Conservation (phyloP, 2,888 invertebrate species). For the Plagodis pulveraria region DNA sequence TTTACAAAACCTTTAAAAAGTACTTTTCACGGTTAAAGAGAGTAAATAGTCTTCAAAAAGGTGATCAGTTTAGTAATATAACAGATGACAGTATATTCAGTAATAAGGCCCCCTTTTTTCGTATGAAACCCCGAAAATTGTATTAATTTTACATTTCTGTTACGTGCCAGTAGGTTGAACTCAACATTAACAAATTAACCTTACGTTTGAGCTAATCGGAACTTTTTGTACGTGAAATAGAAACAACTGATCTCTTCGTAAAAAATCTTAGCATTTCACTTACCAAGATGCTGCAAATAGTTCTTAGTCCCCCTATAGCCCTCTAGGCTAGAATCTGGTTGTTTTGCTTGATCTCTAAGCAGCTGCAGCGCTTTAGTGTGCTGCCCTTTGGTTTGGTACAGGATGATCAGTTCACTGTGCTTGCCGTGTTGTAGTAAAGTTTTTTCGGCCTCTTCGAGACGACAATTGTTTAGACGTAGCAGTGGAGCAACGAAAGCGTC, state of each 20-base stretch:
- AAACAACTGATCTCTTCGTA: background rate
- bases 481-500: slow-evolving; percentile 97
- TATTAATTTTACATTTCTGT: too few relatives aligned
- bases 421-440: slow-evolving; percentile 94
- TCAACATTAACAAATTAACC: too few relatives aligned
- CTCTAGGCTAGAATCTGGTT: slow-evolving; percentile 90
- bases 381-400: slow-evolving; percentile 97
- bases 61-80: too few relatives aligned
- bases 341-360: slow-evolving; percentile 90
- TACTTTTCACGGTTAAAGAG: too few relatives aligned
- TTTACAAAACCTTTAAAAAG: too few relatives aligned
- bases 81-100: too few relatives aligned
- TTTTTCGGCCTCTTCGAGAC: slow-evolving; percentile 96
- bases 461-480: slow-evolving; percentile 95
- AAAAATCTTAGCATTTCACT: slow-evolving; percentile 28
- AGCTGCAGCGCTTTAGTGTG: slow-evolving; percentile 96
- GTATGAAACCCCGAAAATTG: too few relatives aligned
- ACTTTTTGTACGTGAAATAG: background rate
- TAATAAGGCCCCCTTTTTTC: too few relatives aligned
- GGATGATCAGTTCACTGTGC: slow-evolving; percentile 96
- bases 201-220: background rate
- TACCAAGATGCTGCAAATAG: slow-evolving; percentile 95
- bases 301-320: slow-evolving; percentile 94
- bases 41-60: too few relatives aligned
- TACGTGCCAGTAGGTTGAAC: too few relatives aligned